Evolutionary conservation across 1,140 invertebrate genomes (phyloP), one percentile per base, ranked within the genome.

Genomic region (Drosophila ercepeae): DNA sequence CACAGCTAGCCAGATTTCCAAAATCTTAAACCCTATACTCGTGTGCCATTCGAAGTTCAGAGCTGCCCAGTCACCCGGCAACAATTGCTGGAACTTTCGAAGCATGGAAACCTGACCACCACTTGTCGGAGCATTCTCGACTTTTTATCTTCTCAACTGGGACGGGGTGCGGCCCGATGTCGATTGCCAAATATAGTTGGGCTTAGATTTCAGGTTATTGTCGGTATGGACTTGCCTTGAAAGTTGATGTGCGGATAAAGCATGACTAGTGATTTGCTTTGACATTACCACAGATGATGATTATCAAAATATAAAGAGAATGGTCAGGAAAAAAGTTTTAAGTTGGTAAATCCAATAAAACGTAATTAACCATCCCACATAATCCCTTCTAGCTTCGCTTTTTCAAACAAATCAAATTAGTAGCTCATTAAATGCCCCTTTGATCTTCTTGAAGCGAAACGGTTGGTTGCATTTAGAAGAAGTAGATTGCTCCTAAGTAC

Each of bases 1-100:
- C 60, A 57, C 36, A 48, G 46, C 67, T 49, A 52, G 41, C 19
- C n/a, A 73, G 60, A 64, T 60, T 39, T 25, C 46, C 32, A 64
- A 70, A 63, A 70, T 70, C 52, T 59, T 58, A 79, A 84, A 84
- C 60, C 48, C 42, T 71, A 78, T 83, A 78, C 59, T 55, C 78
- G 79, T 83, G 78, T 52, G 79, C 42, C 55, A 41, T 29, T 49
- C 36, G 34, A 25, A 57, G 58, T 49, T 41, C 46, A 25, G 39
- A 27, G 61, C 25, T 45, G 63, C 45, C 73, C 70, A 74, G 36
- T 74, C 46, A 52, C 63, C 52, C 59, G 73, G 64, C 63, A 78
- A 73, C 72, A 75, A 48, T 63, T 59, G 36, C 67, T 70, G 63
- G 46, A 42, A 27, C 45, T 64, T 67, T 52, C 16, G 63, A 59